These are phyloP conservation scores for Zaprionus tsacasi DNA, from an alignment of 1,140 invertebrate species.

Conservation along the genomic window DNA sequence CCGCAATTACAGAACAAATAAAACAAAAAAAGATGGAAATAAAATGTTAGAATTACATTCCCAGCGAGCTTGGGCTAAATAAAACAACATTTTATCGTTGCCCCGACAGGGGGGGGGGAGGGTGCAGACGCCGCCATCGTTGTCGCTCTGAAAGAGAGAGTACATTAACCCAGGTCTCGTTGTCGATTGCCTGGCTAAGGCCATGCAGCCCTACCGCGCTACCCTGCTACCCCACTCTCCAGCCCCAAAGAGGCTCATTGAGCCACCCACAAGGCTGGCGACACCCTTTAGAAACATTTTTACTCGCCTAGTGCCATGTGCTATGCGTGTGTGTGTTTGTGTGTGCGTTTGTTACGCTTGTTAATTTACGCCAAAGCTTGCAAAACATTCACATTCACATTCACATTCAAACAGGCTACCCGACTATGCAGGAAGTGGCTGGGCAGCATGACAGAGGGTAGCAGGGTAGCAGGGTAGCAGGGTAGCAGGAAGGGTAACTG, in stretches of 20 bases:
- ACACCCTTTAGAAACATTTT: constrained; percentile 43
- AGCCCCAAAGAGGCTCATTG: background rate
- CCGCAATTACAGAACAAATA: constrained; percentile 62
- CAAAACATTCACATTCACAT: constrained; percentile 41
- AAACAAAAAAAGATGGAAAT: constrained; percentile 33
- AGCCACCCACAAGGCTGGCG: constrained; percentile 48
- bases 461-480: background rate
- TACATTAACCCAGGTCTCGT: constrained; percentile 75
- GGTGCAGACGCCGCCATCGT: constrained; percentile 49
- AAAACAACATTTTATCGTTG: constrained; percentile 54
- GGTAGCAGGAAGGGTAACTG: background rate
- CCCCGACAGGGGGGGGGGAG: background rate
- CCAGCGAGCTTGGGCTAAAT: constrained; percentile 33
- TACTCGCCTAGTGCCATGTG: constrained; percentile 9
- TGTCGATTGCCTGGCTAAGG: constrained; percentile 52
- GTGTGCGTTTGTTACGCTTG: constrained; percentile 62
- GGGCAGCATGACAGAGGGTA: background rate
- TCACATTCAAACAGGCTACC: constrained; percentile 15
- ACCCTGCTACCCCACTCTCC: background rate
- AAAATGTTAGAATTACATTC: constrained; percentile 73
- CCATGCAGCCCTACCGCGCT: constrained; percentile 10
- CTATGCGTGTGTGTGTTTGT: constrained; percentile 24
- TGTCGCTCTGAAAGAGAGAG: constrained; percentile 42
- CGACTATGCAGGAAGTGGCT: constrained; percentile 32
- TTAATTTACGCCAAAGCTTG: constrained; percentile 69